Conservation (phyloP, 2,113 vertebrate species). For the Ellobius talpinus region DNA sequence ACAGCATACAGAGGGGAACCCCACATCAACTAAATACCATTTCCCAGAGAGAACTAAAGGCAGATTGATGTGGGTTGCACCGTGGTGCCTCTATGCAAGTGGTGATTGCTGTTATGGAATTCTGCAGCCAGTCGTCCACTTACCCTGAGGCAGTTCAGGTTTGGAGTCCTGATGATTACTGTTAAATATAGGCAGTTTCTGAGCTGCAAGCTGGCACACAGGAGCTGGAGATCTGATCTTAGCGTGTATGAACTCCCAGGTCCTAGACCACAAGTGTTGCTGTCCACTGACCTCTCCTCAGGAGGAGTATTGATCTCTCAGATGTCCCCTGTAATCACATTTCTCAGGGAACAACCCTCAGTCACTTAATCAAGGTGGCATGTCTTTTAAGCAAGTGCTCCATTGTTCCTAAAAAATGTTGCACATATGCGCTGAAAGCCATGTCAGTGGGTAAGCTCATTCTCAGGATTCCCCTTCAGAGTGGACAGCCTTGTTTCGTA, state of each 20-base stretch:
- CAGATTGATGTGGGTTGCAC: not conserved
- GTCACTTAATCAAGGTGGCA: not conserved
- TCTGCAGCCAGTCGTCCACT: not conserved
- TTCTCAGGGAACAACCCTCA: not conserved
- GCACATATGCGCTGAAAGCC: not conserved
- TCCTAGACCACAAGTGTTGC: accelerated
- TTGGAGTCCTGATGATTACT: not conserved
- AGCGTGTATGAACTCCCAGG: not conserved
- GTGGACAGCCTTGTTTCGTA: not conserved
- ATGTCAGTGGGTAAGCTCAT: not conserved
- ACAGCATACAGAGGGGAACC: too few relatives aligned
- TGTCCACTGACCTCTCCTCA: not conserved
- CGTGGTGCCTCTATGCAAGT: not conserved
- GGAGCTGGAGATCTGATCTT: not conserved
- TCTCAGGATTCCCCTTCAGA: not conserved
- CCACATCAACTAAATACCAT: too few relatives aligned
- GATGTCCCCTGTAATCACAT: not conserved
- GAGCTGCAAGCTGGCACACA: not conserved
- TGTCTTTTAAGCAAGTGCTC: not conserved
- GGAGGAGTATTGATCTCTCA: not conserved
- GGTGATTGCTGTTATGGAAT: not conserved
- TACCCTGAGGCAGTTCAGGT: not conserved
- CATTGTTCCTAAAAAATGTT: not conserved
- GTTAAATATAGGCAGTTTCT: not conserved
- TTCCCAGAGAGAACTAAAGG: not conserved